These are phyloP conservation scores for Melanocharis versteri DNA, from an alignment of 2,113 vertebrate genomes.

Conservation along the genomic window DNA sequence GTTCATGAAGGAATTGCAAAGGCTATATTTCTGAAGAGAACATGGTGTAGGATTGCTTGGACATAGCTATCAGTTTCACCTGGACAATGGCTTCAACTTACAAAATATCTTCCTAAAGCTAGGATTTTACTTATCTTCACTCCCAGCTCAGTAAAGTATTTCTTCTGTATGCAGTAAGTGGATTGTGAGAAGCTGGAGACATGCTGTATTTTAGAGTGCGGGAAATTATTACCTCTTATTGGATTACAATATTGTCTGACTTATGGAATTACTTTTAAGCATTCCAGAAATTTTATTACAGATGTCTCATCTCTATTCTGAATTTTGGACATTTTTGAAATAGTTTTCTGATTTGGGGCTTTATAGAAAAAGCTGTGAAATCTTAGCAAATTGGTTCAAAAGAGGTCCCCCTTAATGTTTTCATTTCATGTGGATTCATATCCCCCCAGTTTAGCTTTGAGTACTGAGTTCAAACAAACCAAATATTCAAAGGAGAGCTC, in stretches of 20 bases:
- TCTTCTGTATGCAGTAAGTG: not conserved
- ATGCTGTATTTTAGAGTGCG: not conserved
- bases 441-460: not conserved
- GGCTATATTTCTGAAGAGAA: not conserved
- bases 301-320: not conserved
- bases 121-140: not conserved
- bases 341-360: not conserved
- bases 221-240: not conserved
- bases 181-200: not conserved
- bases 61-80: not conserved
- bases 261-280: not conserved
- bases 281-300: not conserved
- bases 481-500: conserved; percentile 16
- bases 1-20: not conserved
- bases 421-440: conserved; percentile 18
- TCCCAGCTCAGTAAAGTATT: not conserved
- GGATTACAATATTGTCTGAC: not conserved
- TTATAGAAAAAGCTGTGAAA: not conserved
- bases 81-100: not conserved
- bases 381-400: not conserved
- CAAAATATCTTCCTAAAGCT: not conserved
- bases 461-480: conserved; percentile 20
- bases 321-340: not conserved
- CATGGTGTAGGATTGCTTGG: not conserved
- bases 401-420: not conserved